These are phyloP conservation scores for Halocynthia aurantium DNA, from an alignment of 23 tunicate genomes.

Conservation along the genomic window DNA sequence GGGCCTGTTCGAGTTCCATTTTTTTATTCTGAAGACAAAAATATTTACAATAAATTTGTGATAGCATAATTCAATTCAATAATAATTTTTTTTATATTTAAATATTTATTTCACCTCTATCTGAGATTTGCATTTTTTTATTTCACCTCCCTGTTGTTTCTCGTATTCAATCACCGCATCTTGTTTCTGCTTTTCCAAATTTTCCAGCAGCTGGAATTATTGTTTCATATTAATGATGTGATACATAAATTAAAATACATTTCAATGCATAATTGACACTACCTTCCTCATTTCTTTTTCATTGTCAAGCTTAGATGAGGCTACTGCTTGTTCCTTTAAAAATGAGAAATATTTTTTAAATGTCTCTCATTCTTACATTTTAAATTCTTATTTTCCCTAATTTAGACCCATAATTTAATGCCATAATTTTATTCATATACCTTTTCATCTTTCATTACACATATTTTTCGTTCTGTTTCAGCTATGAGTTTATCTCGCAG, in stretches of 20 bases:
- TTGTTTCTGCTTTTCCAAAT: conserved; percentile 13
- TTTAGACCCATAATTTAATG: no score
- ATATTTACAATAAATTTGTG: not conserved
- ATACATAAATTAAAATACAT: not conserved
- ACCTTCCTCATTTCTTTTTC: conserved; percentile 7
- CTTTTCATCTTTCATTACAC: conserved; percentile 14
- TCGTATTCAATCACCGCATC: conserved; percentile 7
- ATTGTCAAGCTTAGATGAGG: conserved; percentile 8
- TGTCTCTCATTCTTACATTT: no score
- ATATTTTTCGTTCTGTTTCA: conserved; percentile 10
- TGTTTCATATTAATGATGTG: not conserved
- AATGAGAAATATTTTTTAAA: not conserved
- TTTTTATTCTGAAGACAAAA: conserved; percentile 18
- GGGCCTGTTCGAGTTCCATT: conserved; percentile 2
- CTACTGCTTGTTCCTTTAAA: conserved; percentile 10
- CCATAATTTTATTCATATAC: no score
- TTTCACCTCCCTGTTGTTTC: conserved; percentile 19
- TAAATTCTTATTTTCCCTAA: no score
- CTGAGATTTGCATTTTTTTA: not conserved
- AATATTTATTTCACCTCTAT: conserved; percentile 15
- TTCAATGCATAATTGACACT: not conserved
- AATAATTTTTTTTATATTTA: not conserved
- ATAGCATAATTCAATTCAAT: not conserved
- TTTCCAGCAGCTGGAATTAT: conserved; percentile 3
- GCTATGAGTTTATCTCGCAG: conserved; percentile 26